These are phyloP conservation scores for Anser brachyrhynchus DNA, from an alignment of 2,113 vertebrate species.

Conservation along the genomic window DNA sequence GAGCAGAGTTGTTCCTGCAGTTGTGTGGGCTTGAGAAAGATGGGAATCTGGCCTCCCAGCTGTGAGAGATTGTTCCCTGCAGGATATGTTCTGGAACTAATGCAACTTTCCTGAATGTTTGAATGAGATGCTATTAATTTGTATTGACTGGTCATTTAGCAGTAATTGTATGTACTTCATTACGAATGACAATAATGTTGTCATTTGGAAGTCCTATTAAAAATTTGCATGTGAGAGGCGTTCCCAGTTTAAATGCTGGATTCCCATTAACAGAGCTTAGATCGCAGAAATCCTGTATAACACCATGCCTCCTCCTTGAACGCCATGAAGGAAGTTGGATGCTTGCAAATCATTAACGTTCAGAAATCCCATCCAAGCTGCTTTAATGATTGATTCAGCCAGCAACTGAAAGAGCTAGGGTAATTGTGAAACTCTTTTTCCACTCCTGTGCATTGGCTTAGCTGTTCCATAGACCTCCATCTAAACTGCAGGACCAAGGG, in stretches of 20 bases:
- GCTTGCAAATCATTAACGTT: neutral
- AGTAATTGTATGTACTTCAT: slow-evolving; percentile 58
- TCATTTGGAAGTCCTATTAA: slow-evolving; percentile 33
- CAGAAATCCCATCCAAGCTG: neutral
- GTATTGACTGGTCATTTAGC: slow-evolving; percentile 38
- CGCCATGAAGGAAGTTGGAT: neutral
- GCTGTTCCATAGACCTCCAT: neutral
- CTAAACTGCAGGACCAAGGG: neutral
- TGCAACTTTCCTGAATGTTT: slow-evolving; percentile 30
- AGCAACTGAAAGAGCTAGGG: neutral
- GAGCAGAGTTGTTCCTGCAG: neutral
- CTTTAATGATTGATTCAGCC: neutral
- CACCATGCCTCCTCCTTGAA: neutral
- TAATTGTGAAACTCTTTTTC: neutral
- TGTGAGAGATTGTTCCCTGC: slow-evolving; percentile 23
- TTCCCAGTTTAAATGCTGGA: neutral
- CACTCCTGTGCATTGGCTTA: neutral
- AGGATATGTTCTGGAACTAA: slow-evolving; percentile 26
- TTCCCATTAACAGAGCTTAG: neutral
- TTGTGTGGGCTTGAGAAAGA: neutral
- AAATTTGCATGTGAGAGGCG: neutral
- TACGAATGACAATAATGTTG: slow-evolving; percentile 6
- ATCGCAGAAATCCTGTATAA: neutral
- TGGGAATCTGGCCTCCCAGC: neutral
- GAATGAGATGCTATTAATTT: slow-evolving; percentile 42